These are phyloP conservation scores for Lydus trimaculatus DNA, from an alignment of 2,888 invertebrate genomes.

Conservation along the genomic window DNA sequence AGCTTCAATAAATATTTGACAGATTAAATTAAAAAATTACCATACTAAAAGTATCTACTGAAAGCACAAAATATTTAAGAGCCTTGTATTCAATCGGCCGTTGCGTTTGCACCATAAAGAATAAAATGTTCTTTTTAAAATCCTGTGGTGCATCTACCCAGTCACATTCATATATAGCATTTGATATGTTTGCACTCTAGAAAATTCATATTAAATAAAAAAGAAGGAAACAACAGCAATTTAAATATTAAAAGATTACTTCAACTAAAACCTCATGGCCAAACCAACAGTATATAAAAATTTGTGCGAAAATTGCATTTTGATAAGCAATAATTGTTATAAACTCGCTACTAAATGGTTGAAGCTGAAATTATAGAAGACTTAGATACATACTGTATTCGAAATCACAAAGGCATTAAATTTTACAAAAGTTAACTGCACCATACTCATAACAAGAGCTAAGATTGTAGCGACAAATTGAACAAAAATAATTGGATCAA, in stretches of 20 bases:
- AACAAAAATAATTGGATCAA: constrained; percentile 12
- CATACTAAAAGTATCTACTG: constrained; percentile 13
- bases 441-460: constrained; percentile 17
- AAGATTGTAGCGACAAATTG: constrained; percentile 14
- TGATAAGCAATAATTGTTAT: not conserved
- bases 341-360: not conserved
- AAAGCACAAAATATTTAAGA: constrained; percentile 11
- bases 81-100: constrained; percentile 16
- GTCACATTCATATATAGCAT: constrained; percentile 15
- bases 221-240: not conserved
- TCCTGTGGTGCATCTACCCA: constrained; percentile 8
- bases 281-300: constrained; percentile 24
- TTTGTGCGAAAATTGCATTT: constrained; percentile 14
- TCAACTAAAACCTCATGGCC: constrained; percentile 17
- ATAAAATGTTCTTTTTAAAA: constrained; percentile 16
- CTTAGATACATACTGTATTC: no score
- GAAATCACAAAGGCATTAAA: not conserved
- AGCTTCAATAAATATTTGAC: not conserved
- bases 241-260: not conserved
- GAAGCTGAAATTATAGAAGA: not conserved
- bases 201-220: not conserved
- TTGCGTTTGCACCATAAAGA: constrained; percentile 14
- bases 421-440: constrained; percentile 17
- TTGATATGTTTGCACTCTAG: constrained; percentile 16
- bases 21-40: not conserved